Percentiles rank a stretch among this genome's conserved stretches.
These are phyloP conservation scores for Crocuta crocuta DNA, from an alignment of 2,113 vertebrate genomes.

Conservation along the genomic window DNA sequence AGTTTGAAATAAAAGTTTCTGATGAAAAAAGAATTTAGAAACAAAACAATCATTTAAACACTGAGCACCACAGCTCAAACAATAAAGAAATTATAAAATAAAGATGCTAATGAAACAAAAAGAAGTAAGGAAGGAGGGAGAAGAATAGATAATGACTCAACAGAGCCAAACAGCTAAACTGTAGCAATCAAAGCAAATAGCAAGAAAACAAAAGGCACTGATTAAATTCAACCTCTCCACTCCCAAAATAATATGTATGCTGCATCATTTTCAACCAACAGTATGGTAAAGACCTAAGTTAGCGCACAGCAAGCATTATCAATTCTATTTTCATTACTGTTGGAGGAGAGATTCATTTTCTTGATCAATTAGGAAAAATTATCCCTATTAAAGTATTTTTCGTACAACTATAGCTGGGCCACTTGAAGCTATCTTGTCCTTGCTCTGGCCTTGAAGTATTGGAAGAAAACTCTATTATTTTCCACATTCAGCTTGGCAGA, in stretches of 20 bases:
- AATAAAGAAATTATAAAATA: slow-evolving; percentile 78
- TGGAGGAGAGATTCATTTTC: slow-evolving; percentile 35
- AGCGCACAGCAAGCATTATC: slow-evolving; percentile 36
- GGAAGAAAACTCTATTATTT: background rate
- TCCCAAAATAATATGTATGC: slow-evolving; percentile 62
- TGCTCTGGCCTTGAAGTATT: slow-evolving; percentile 35
- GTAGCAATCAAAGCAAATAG: slow-evolving; percentile 76
- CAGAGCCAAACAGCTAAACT: slow-evolving; percentile 67
- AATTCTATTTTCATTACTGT: slow-evolving; percentile 59
- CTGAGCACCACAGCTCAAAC: slow-evolving; percentile 40
- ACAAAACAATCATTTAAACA: slow-evolving; percentile 67
- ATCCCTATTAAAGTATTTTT: background rate
- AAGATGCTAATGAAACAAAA: slow-evolving; percentile 77
- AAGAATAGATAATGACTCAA: slow-evolving; percentile 66
- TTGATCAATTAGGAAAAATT: slow-evolving; percentile 60
- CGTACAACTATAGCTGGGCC: background rate
- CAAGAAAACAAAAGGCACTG: slow-evolving; percentile 79
- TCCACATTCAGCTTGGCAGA: background rate
- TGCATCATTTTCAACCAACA: slow-evolving; percentile 30
- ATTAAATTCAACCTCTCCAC: slow-evolving; percentile 77
- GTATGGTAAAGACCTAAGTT: slow-evolving; percentile 5
- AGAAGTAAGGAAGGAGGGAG: slow-evolving; percentile 39
- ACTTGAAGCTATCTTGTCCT: slow-evolving; percentile 31
- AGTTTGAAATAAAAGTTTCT: slow-evolving; percentile 64
- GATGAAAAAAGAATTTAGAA: background rate